Evolutionary conservation across 2,888 invertebrate genomes (phyloP).

Genomic region (Conus canariensis): DNA sequence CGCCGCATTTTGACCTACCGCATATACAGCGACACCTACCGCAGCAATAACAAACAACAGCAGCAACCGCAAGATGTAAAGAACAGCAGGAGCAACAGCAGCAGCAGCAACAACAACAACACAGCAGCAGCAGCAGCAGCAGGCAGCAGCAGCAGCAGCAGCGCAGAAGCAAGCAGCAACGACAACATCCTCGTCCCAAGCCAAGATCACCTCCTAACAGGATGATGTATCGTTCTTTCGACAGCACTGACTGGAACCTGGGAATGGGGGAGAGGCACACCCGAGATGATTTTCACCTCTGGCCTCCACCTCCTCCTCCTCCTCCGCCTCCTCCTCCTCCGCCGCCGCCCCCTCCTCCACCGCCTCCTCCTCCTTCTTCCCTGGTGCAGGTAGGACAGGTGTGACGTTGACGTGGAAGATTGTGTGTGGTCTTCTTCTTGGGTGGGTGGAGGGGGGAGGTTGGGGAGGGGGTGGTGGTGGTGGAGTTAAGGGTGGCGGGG

Average conservation of each 20-base stretch:
- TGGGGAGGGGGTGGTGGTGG: background rate
- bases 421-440: no score
- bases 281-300: slow-evolving; percentile 1
- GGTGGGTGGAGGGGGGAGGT: background rate
- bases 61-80: background rate
- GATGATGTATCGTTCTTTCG: slow-evolving; percentile 45
- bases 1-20: no score
- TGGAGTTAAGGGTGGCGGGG: background rate
- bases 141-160: background rate
- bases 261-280: slow-evolving; percentile 10
- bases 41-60: background rate
- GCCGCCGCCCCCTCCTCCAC: background rate
- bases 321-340: background rate
- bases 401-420: background rate
- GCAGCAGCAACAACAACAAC: background rate
- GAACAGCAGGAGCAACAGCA: background rate
- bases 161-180: background rate
- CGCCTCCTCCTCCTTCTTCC: background rate
- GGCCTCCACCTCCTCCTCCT: background rate
- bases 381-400: slow-evolving; percentile 1
- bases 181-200: no score
- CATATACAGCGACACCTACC: background rate
- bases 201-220: background rate
- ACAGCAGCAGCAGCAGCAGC: background rate
- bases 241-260: slow-evolving; percentile 43